Evolutionary conservation across 1,140 invertebrate genomes (phyloP), one percentile per base, ranked within the genome.

Genomic region (Eriosoma lanigerum): DNA sequence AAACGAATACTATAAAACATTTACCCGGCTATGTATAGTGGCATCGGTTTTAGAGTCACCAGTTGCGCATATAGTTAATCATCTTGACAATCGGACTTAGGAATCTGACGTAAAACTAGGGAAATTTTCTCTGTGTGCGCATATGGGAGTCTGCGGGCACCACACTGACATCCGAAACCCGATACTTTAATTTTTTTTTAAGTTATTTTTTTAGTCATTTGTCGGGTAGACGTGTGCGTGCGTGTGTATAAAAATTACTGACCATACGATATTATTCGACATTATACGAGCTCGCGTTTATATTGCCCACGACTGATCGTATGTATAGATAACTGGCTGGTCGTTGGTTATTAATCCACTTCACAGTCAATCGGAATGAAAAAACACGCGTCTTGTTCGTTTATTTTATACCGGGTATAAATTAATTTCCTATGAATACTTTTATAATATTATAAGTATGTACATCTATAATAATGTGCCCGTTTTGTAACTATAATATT

Each of bases 341-440:
- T 38, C 32, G 75, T 44, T 13, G 75, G 75, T 78, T 78, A 78
- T 78, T 78, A 78, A 78, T 78, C 75, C 75, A 62, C 75, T 78
- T 78, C 75, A 60, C 56, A 48, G 75, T 62, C 75, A 62, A 60
- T 78, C 24, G 54, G 75, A 78, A 78, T 62, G 21, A 60, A 29
- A 62, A 21, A 44, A 21, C 5, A 38, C 32, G 10, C 29, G 32
- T 58, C 73, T 46, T 21, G 54, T 78, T 26, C 21, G 75, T 62
- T 78, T 78, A 62, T 78, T 60, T 78, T 24, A 48, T 78, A n/a
- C 15, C 5, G 46, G 13, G 38, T 78, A 60, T 78, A 78, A 78
- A 78, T 78, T 78, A 78, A 78, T 78, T 78, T 58, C 38, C 56
- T 58, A 46, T 32, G 52, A 76, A 76, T 76, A 56, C 32, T 19